Conservation (phyloP, 1,140 invertebrate genomes). For the Zaprionus tsacasi region DNA sequence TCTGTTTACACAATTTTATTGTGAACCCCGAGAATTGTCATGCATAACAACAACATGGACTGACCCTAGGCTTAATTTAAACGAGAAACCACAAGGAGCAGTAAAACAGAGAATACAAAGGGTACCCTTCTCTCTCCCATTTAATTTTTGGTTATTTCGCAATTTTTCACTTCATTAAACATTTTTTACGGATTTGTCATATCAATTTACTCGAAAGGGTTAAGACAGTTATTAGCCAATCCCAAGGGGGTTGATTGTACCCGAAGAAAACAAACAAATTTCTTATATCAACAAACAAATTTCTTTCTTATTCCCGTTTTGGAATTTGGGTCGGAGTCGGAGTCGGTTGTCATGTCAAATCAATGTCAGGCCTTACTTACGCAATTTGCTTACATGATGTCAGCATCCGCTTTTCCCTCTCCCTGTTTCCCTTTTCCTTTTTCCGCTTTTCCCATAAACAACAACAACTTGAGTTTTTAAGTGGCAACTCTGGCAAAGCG, state of each 20-base stretch:
- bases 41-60: constrained; percentile 39
- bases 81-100: constrained; percentile 22
- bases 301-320: too few relatives aligned
- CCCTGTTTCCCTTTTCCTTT: not conserved
- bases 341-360: constrained; percentile 64
- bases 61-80: constrained; percentile 48
- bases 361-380: constrained; percentile 72
- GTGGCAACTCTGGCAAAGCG: constrained; percentile 9
- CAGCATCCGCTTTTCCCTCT: constrained; percentile 42
- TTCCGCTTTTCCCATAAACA: constrained; percentile 45
- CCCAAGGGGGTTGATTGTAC: constrained; percentile 70
- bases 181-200: constrained; percentile 71
- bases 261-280: constrained; percentile 68
- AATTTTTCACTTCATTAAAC: constrained; percentile 82
- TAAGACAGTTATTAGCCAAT: constrained; percentile 42
- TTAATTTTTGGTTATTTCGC: constrained; percentile 81
- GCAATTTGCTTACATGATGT: constrained; percentile 76
- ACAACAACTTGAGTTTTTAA: constrained; percentile 67
- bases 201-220: constrained; percentile 76
- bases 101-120: not conserved
- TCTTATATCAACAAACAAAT: constrained; percentile 71
- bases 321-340: constrained; percentile 3
- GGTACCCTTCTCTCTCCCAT: constrained; percentile 45
- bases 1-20: constrained; percentile 73
- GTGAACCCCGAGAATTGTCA: constrained; percentile 40